Conservation (phyloP, 1,140 invertebrate genomes). For the Chymomyza costata region DNA sequence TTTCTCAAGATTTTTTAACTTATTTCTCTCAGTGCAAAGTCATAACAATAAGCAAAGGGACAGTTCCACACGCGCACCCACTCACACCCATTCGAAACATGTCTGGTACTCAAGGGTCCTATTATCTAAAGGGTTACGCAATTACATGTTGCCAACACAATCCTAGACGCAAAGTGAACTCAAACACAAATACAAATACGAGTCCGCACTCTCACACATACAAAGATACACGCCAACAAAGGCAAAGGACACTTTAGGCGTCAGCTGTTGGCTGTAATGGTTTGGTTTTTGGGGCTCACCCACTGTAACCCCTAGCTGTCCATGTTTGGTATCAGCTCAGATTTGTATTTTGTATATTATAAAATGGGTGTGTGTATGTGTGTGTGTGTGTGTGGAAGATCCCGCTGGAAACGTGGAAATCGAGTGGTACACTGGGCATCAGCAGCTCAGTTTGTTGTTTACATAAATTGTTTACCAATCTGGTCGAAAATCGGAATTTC, state of each 20-base stretch:
- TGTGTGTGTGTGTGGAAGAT: conserved; percentile 19
- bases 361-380: conserved; percentile 2
- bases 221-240: conserved; percentile 43
- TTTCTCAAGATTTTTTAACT: too few relatives aligned
- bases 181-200: neutral
- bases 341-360: conserved; percentile 1
- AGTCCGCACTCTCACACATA: conserved; percentile 20
- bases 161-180: conserved; percentile 7
- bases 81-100: conserved; percentile 7
- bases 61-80: conserved; percentile 14
- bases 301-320: neutral
- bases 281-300: neutral
- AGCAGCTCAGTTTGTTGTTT: conserved; percentile 49
- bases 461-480: conserved; percentile 74
- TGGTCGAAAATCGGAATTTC: conserved; percentile 73
- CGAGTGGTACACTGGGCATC: too few relatives aligned
- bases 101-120: conserved; percentile 66
- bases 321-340: neutral
- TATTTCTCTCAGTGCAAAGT: conserved; percentile 26
- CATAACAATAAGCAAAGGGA: conserved; percentile 52
- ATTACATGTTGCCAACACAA: conserved; percentile 52
- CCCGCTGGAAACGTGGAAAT: too few relatives aligned
- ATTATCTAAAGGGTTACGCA: conserved; percentile 74
- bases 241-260: conserved; percentile 51
- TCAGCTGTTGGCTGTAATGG: conserved; percentile 14